Conservation (phyloP, 2,888 invertebrate species). For the Thereva unica region DNA sequence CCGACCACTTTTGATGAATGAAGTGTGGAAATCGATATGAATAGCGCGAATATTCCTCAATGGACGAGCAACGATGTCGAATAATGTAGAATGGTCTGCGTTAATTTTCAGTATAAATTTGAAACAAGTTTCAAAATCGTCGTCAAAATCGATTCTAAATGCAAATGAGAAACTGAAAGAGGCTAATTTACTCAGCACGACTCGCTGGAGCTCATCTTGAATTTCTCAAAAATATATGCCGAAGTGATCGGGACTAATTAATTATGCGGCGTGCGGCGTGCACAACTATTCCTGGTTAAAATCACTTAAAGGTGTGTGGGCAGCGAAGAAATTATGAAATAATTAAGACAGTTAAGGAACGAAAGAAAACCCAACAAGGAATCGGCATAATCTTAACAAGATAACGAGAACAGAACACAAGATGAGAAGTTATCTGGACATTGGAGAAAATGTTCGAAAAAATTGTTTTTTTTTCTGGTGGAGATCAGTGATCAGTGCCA, state of each 20-base stretch:
- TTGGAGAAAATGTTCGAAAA: slow-evolving; percentile 25
- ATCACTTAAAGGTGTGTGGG: slow-evolving; percentile 31
- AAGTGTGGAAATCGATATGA: no score
- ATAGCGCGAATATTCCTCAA: background rate
- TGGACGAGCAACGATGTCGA: background rate
- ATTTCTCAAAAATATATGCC: slow-evolving; percentile 24
- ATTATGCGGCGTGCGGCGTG: slow-evolving; percentile 37
- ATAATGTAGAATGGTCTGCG: background rate
- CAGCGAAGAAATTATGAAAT: slow-evolving; percentile 32
- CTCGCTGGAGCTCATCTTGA: background rate
- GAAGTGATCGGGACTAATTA: slow-evolving; percentile 35
- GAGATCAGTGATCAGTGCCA: slow-evolving; percentile 26
- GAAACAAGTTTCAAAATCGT: slow-evolving; percentile 15
- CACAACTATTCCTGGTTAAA: slow-evolving; percentile 30
- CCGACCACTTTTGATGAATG: no score
- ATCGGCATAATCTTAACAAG: slow-evolving; percentile 23
- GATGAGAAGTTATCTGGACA: slow-evolving; percentile 15
- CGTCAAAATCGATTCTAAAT: slow-evolving; percentile 27
- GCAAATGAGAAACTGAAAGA: slow-evolving; percentile 17
- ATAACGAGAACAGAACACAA: slow-evolving; percentile 6
- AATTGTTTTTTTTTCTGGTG: slow-evolving; percentile 11
- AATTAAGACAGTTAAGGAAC: slow-evolving; percentile 24
- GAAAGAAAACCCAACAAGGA: slow-evolving; percentile 22
- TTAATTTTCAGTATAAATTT: slow-evolving; percentile 22
- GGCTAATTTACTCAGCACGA: slow-evolving; percentile 13